Conservation (phyloP, 1,140 invertebrate genomes). For the Zaprionus ornatus region DNA sequence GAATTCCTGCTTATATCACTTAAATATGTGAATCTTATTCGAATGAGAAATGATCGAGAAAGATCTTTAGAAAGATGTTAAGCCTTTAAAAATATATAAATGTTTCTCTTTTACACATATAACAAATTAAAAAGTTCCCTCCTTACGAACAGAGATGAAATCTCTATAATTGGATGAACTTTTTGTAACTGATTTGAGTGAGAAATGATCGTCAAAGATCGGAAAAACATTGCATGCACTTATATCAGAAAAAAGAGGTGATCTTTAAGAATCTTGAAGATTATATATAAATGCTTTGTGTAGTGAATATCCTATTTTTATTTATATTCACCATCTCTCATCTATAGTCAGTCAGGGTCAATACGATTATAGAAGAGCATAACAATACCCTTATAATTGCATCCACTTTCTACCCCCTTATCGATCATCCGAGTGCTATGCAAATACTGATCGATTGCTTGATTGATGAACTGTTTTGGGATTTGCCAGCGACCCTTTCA, state of each 20-base stretch:
- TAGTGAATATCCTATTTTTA: not conserved
- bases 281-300: not conserved
- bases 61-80: too few species aligned
- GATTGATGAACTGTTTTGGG: constrained; percentile 24
- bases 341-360: not conserved
- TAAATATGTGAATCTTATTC: too few species aligned
- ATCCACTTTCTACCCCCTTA: constrained; percentile 1
- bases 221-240: too few species aligned
- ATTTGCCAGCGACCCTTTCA: not conserved
- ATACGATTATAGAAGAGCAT: not conserved
- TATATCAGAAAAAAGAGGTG: not conserved
- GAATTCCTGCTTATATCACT: too few species aligned
- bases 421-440: constrained; percentile 22
- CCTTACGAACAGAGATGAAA: too few species aligned
- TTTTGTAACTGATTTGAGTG: not conserved
- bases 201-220: not conserved
- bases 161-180: too few species aligned
- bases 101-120: too few species aligned
- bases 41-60: too few species aligned
- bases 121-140: too few species aligned
- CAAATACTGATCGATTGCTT: constrained; percentile 41
- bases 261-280: not conserved
- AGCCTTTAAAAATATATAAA: too few species aligned
- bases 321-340: not conserved
- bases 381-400: not conserved